Percentiles rank a stretch among this genome's conserved stretches.
Conservation (phyloP, 2,797 vertebrate genomes). For the Alectoris magna region DNA sequence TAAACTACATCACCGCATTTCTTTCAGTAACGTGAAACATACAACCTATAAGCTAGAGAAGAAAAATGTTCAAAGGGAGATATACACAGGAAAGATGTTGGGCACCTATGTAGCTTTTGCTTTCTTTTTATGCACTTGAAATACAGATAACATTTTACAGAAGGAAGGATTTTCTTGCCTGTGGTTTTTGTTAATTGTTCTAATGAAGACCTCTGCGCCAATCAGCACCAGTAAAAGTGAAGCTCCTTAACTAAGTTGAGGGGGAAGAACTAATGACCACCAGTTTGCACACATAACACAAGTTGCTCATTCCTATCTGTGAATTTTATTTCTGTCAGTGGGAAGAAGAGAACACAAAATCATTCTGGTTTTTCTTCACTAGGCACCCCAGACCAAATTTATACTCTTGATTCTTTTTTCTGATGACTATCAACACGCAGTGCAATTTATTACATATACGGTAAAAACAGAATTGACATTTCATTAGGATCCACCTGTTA, state of each 20-base stretch:
- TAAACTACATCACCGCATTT: background rate
- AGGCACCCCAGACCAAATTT: background rate
- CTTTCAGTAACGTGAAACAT: background rate
- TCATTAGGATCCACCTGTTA: background rate
- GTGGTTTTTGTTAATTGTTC: background rate
- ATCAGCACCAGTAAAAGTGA: background rate
- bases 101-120: background rate
- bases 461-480: background rate
- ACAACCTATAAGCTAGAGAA: background rate
- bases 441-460: background rate
- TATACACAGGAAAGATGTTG: background rate
- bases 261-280: background rate
- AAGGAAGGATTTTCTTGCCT: background rate
- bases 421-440: background rate
- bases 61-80: background rate
- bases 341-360: background rate
- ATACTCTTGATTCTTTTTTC: background rate
- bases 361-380: background rate
- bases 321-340: background rate
- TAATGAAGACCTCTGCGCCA: background rate
- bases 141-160: background rate
- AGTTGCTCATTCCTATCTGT: background rate
- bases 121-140: background rate
- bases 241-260: background rate
- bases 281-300: rapidly evolving